Evolutionary conservation across 1,140 invertebrate species (phyloP), one percentile per base, ranked within the genome.

Genomic region (Paramacrobiotus metropolitanus): DNA sequence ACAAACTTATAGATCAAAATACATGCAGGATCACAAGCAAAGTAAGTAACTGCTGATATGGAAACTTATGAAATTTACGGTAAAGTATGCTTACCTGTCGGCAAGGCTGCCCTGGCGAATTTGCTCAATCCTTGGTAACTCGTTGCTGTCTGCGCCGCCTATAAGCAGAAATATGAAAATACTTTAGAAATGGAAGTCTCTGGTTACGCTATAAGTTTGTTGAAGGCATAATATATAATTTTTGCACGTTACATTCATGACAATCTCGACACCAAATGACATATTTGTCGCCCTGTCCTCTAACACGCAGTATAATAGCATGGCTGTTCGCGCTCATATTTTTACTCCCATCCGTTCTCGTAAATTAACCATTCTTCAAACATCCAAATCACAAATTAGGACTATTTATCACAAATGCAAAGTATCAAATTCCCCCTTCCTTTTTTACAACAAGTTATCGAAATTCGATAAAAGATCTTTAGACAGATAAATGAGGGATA

Each of bases 81-180:
- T n/a, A n/a, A n/a, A n/a, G n/a, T n/a, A 66, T 20, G 40, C 64
- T 61, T 67, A 74, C 73, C 74, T 76, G 63, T 79, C 72, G 31
- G 80, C 80, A 31, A 79, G 73, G 40, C 78, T 77, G 3, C 79
- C 80, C 18, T 79, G 78, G 62, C 77, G 68, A 2, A 82, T 68
- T 63, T 76, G 76, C 20, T 77, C 75, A 61, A 82, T 77, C 59
- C 74, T 74, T 2, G 80, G 76, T 63, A 74, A 70, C 59, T 71
- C 68, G 34, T 75, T 77, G 66, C 78, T 74, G 65, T 81, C 80
- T 20, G 72, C 72, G 24, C 79, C 79, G 62, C 79, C 79, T 80
- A 68, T 28, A 74, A 71, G n/a, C n/a, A n/a, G n/a, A n/a, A n/a
- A n/a, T n/a, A n/a, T n/a, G n/a, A n/a, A 48, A 67, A 67, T 59